These are phyloP conservation scores for Agrotis exclamationis DNA, from an alignment of 2,888 invertebrate species.

Conservation along the genomic window DNA sequence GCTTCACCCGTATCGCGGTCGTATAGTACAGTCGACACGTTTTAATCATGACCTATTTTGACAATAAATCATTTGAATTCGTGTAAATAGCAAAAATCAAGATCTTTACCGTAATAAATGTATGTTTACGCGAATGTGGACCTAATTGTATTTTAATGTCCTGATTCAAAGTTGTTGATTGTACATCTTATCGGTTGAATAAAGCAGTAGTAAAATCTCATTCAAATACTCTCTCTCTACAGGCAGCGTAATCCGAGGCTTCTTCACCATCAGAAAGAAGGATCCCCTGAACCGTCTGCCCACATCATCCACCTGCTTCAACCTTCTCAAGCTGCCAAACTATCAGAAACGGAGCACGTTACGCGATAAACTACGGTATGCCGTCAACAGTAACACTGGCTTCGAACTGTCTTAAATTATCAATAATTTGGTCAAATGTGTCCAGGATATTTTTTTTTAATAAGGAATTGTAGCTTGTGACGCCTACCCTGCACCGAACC, in stretches of 20 bases:
- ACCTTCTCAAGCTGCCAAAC: slow-evolving; percentile 99
- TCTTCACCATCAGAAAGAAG: slow-evolving; percentile 98
- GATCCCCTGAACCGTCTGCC: slow-evolving; percentile 98
- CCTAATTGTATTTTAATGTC: too few species aligned
- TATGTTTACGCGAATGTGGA: too few species aligned
- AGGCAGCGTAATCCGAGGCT: slow-evolving; percentile 99
- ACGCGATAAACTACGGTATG: slow-evolving; percentile 98
- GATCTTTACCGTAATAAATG: too few species aligned
- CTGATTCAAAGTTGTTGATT: too few species aligned
- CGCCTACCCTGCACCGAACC: not conserved
- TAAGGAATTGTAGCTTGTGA: not conserved
- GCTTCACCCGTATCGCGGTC: too few species aligned
- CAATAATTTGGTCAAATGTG: slow-evolving; percentile 22
- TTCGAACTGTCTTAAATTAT: slow-evolving; percentile 97
- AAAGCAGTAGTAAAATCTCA: not conserved
- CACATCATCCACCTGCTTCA: slow-evolving; percentile 99
- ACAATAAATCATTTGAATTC: too few species aligned
- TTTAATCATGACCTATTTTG: too few species aligned
- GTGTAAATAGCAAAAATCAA: too few species aligned
- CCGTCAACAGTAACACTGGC: slow-evolving; percentile 99
- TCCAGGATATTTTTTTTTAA: slow-evolving; percentile 8
- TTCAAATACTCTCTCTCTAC: slow-evolving; percentile 58
- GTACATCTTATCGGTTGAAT: too few species aligned
- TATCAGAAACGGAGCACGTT: slow-evolving; percentile 99
- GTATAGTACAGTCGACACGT: too few species aligned